A percentile compares a stretch with the other conserved stretches of the same genome.
Conservation (phyloP, 2,797 vertebrate genomes). For the Enteromius argenteus region DNA sequence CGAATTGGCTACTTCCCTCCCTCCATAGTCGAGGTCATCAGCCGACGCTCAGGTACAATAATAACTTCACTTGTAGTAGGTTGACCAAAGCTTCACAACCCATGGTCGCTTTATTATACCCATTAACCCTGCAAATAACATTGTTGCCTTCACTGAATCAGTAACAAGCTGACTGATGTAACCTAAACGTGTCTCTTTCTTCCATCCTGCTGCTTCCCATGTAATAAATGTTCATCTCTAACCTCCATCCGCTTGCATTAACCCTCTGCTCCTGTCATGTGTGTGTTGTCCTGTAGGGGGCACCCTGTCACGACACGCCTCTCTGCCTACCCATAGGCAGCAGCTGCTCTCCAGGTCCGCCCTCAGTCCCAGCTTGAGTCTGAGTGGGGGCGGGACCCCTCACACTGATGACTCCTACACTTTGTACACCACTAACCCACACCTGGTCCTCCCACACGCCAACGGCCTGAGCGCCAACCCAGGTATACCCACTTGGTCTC, state of each 20-base stretch:
- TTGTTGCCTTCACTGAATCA: not conserved
- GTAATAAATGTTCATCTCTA: slow-evolving; percentile 50
- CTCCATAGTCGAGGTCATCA: slow-evolving; percentile 94
- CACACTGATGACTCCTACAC: slow-evolving; percentile 78
- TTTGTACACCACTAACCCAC: slow-evolving; percentile 71
- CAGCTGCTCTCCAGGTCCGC: slow-evolving; percentile 83
- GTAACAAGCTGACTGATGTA: slow-evolving; percentile 28
- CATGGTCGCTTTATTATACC: not conserved
- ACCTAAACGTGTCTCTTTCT: not conserved
- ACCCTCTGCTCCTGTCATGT: slow-evolving; percentile 48
- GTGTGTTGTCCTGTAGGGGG: slow-evolving; percentile 79
- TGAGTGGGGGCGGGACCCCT: slow-evolving; percentile 61
- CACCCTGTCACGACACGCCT: slow-evolving; percentile 83
- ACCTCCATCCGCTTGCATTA: slow-evolving; percentile 51
- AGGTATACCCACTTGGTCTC: slow-evolving; percentile 65
- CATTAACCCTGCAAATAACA: slow-evolving; percentile 13
- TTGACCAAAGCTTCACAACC: not conserved
- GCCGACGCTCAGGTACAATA: slow-evolving; percentile 83
- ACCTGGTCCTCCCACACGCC: slow-evolving; percentile 68
- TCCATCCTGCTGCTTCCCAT: slow-evolving; percentile 61
- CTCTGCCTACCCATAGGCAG: slow-evolving; percentile 81
- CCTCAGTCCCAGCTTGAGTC: slow-evolving; percentile 73
- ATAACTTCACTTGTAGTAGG: not conserved
- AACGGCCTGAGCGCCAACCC: slow-evolving; percentile 68
- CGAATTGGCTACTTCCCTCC: slow-evolving; percentile 94